phyloP scores from a whole-genome alignment of 2,113 vertebrate genomes.

The Amazona vittata region DNA sequence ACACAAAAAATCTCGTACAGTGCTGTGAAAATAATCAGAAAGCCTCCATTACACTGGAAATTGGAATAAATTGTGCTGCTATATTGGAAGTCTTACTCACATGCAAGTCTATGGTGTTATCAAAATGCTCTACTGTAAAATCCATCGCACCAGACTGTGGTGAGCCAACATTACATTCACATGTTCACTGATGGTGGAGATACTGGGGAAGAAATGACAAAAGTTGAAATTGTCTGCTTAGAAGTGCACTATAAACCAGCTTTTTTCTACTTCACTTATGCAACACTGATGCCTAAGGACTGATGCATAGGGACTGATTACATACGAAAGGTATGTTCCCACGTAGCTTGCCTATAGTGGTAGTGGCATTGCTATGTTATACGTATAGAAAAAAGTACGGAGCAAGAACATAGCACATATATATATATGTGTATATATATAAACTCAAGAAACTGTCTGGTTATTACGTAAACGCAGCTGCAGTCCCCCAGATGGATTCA shows the following conservation, averaged over 20 bases:
- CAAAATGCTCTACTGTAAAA: neutral
- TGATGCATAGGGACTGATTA: neutral
- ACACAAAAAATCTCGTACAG: neutral
- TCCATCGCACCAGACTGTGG: neutral
- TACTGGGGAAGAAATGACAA: neutral
- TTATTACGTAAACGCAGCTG: neutral
- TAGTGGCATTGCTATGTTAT: neutral
- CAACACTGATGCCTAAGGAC: neutral
- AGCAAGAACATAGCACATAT: neutral
- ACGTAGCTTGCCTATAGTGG: fast-evolving
- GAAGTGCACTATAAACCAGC: neutral
- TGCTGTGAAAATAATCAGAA: conserved; percentile 4
- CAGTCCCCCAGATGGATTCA: neutral
- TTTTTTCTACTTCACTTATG: neutral
- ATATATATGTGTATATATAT: neutral
- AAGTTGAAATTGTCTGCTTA: neutral
- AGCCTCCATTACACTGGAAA: neutral
- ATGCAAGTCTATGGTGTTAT: neutral
- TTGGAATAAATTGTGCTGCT: neutral
- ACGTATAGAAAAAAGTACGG: neutral
- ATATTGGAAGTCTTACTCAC: neutral
- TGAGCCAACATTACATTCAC: neutral
- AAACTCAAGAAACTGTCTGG: neutral
- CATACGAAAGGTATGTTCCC: neutral
- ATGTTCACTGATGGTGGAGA: neutral